Conservation (phyloP, 2,888 invertebrate genomes). For the Nomada goodeniana region DNA sequence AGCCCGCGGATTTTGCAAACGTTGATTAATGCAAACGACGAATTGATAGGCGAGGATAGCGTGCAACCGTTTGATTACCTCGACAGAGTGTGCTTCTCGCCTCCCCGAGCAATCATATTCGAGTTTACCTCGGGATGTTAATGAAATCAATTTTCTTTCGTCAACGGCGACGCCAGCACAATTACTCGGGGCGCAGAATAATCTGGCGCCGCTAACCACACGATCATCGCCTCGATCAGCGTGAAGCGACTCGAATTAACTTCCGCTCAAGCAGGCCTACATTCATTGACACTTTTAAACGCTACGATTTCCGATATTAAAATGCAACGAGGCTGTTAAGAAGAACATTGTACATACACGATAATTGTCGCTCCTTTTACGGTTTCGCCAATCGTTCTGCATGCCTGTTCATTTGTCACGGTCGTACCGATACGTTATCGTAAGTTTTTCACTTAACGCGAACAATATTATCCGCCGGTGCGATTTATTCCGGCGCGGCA, state of each 20-base stretch:
- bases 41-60: slow-evolving; percentile 20
- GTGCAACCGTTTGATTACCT: slow-evolving; percentile 14
- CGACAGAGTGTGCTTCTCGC: neutral
- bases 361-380: slow-evolving; percentile 14
- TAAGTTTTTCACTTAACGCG: neutral
- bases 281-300: neutral
- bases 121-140: slow-evolving; percentile 2
- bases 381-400: slow-evolving; percentile 30
- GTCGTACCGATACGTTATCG: slow-evolving; percentile 43
- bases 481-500: slow-evolving; percentile 16
- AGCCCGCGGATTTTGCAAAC: neutral
- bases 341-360: neutral
- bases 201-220: neutral
- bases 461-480: slow-evolving; percentile 30
- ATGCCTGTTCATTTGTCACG: slow-evolving; percentile 37
- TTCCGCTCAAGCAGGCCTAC: neutral
- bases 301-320: too few relatives aligned
- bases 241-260: neutral
- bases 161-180: neutral
- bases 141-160: slow-evolving; percentile 9
- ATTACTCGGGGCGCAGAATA: neutral
- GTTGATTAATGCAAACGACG: slow-evolving; percentile 12
- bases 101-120: slow-evolving; percentile 6
- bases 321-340: too few relatives aligned
- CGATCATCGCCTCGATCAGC: neutral